phyloP scores from a whole-genome alignment of 2,797 vertebrate genomes.

The Sphenodon punctatus region DNA sequence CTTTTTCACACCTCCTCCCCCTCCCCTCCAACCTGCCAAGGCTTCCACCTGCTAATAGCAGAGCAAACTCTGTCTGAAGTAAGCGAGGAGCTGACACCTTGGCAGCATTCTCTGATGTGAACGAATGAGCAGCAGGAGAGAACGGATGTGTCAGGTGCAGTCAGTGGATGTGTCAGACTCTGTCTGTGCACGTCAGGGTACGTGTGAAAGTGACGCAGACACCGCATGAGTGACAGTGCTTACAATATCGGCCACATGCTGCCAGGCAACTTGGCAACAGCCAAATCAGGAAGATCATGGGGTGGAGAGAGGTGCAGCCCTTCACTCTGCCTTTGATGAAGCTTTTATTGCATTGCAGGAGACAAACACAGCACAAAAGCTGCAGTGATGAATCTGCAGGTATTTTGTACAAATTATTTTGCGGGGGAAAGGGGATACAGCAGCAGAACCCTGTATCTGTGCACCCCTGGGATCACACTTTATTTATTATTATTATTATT shows the following conservation, averaged over 20 bases:
- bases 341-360: not conserved
- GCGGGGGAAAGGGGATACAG: no score
- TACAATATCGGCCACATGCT: not conserved
- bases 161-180: accelerated
- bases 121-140: not conserved
- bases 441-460: no score
- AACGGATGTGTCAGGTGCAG: accelerated
- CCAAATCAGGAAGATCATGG: not conserved
- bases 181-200: accelerated
- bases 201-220: not conserved
- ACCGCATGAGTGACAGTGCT: not conserved
- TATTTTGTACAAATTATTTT: not conserved
- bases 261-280: not conserved
- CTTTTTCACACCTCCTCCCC: not conserved
- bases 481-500: no score
- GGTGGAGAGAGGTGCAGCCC: not conserved
- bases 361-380: not conserved
- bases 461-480: no score
- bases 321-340: slow-evolving; percentile 4
- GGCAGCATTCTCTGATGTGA: accelerated
- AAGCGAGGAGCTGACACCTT: accelerated
- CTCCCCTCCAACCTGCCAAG: not conserved
- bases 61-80: no score
- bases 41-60: accelerated
- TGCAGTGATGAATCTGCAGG: not conserved